Percentiles rank a stretch among this genome's conserved stretches.
Conservation (phyloP, 2,797 vertebrate genomes). For the Pygocentrus nattereri region DNA sequence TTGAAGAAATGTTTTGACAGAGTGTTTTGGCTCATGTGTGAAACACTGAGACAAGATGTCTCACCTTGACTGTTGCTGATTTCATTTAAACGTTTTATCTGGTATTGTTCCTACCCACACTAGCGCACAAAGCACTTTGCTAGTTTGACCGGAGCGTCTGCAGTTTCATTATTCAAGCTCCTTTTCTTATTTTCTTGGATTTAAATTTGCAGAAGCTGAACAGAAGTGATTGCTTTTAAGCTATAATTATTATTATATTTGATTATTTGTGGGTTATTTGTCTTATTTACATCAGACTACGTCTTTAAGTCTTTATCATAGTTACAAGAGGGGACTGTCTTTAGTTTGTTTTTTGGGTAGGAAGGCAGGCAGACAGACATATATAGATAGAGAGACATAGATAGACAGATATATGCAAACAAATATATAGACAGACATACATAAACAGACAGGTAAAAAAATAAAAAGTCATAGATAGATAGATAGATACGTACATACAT, state of each 20-base stretch:
- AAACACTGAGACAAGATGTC: constrained; percentile 25
- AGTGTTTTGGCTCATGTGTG: constrained; percentile 39
- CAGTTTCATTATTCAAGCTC: not conserved
- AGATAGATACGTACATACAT: too few relatives aligned
- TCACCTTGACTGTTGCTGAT: constrained; percentile 34
- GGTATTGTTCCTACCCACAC: not conserved
- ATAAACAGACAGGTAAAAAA: not conserved
- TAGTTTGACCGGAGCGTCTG: not conserved
- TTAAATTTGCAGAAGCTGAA: not conserved
- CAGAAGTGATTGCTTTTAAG: not conserved
- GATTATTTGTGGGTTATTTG: not conserved
- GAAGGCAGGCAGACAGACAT: too few relatives aligned
- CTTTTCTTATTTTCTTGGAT: not conserved
- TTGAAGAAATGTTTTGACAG: constrained; percentile 31
- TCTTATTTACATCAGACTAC: not conserved
- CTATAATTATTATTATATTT: too few relatives aligned
- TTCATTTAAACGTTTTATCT: constrained; percentile 26
- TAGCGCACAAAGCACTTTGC: not conserved
- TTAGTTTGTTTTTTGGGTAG: not conserved
- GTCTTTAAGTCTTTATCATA: not conserved
- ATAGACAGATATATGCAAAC: not conserved
- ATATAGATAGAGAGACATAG: too few relatives aligned
- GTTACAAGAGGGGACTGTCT: too few relatives aligned
- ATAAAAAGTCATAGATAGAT: too few relatives aligned
- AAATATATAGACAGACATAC: not conserved